phyloP scores from a whole-genome alignment of 2,888 invertebrate genomes.

The Acrocyrtus sp. region DNA sequence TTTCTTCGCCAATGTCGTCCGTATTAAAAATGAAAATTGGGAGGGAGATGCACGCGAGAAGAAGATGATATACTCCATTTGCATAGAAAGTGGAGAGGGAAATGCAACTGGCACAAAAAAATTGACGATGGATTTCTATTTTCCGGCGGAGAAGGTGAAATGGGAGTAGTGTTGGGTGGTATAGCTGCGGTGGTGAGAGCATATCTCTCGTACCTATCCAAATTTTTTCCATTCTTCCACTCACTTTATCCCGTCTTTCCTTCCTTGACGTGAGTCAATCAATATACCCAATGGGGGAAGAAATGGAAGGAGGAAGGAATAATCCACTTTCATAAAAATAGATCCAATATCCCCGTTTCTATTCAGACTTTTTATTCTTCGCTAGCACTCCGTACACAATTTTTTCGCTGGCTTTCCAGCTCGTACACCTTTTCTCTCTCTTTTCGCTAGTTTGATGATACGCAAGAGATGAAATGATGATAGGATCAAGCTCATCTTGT shows the following conservation, averaged over 20 bases:
- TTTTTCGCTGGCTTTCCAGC: not conserved
- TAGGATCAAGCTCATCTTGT: not conserved
- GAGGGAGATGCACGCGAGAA: too few species aligned
- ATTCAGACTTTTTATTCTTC: not conserved
- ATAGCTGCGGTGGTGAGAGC: conserved; percentile 15
- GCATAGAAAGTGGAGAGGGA: conserved; percentile 4
- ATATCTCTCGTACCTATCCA: not conserved
- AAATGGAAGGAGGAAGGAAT: conserved; percentile 26
- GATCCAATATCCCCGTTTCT: conserved; percentile 28
- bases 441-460: too few species aligned
- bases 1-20: too few species aligned
- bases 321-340: conserved; percentile 17
- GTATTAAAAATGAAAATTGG: too few species aligned
- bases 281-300: conserved; percentile 22
- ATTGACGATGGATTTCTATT: too few species aligned
- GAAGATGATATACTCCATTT: not conserved
- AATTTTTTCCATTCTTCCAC: not conserved
- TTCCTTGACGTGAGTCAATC: conserved; percentile 40
- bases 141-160: not conserved
- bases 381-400: too few species aligned
- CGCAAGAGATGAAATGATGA: not conserved
- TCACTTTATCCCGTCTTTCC: conserved; percentile 17
- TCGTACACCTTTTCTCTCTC: not conserved
- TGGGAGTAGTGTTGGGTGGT: not conserved
- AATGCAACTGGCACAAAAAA: conserved; percentile 32